Evolutionary conservation across 2,113 vertebrate genomes (phyloP).

Genomic region (Chaetura pelagica): DNA sequence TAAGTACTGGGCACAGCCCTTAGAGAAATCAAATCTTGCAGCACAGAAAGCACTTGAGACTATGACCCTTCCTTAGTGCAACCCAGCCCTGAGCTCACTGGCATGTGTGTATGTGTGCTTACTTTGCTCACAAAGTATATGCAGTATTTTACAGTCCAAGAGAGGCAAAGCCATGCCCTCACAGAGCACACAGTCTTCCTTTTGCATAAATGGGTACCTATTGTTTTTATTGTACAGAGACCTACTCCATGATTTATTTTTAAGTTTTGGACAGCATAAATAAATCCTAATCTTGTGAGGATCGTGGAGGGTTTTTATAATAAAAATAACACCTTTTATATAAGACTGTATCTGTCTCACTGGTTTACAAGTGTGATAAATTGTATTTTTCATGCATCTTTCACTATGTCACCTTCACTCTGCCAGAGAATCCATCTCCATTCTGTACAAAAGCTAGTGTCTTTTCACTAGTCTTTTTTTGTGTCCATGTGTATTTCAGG

Average conservation of each 20-base stretch:
- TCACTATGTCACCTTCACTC: background rate
- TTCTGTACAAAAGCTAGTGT: background rate
- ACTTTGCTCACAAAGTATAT: background rate
- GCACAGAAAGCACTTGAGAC: background rate
- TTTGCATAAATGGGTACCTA: background rate
- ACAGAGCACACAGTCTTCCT: background rate
- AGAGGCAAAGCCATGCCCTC: background rate
- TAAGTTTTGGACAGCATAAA: background rate
- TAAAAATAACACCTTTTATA: background rate
- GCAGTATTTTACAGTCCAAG: background rate
- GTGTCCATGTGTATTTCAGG: background rate
- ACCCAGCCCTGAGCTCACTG: background rate
- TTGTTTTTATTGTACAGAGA: background rate
- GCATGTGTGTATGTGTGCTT: background rate
- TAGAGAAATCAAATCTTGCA: background rate
- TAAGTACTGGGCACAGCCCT: rapidly evolving
- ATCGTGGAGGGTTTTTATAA: background rate
- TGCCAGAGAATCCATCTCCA: background rate
- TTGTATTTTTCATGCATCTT: background rate
- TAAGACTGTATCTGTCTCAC: background rate
- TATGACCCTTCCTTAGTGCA: no score
- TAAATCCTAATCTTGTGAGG: background rate
- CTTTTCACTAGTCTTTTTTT: background rate
- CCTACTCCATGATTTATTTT: background rate
- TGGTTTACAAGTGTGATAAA: background rate